Evolutionary conservation across 2,797 vertebrate species (phyloP), one percentile per base, ranked within the genome.

Genomic region (Spinus pinus): DNA sequence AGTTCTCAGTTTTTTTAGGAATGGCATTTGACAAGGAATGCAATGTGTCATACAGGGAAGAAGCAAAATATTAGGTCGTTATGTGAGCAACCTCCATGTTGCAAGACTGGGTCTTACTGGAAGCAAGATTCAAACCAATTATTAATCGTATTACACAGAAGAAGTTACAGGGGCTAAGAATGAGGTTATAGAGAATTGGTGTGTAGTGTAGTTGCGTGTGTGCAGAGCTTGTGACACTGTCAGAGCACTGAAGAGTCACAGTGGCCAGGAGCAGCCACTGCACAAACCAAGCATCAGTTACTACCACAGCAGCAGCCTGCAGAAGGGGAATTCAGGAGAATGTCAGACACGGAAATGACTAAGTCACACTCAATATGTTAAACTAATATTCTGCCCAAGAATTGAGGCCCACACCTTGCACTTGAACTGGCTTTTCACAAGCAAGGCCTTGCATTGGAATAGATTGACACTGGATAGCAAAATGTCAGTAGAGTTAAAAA

Each of bases 281-380:
- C 60, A 54, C 82, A 66, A 49, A 42, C 39, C 58, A 30, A 44
- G 47, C 10, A 2, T 46, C 3, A 0, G 51, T 2, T 0, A 1
- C 37, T 66, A 56, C 51, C 60, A 50, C 25, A 58, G 35, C 27
- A 87, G 47, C 79, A 82, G n/a, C 42, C 30, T 75, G 60, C 51
- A 49, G n/a, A 89, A 89, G 64, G 58, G 69, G 31, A 80, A 66
- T 90, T 93, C 47, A 65, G 27, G 56, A 80, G 56, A 66, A 60
- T 73, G 51, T 85, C 75, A 82, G 82, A 42, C 42, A n/a, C 0
- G 0, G 30, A 47, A 42, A 42, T 50, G 27, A 39, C 67, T 81
- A 71, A 80, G 42, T 73, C 72, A 85, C 19, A 25, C 51, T 49
- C 46, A 23, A 1, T 65, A 44, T 82, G 31, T 81, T 57, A 46